Conservation (phyloP, 2,888 invertebrate species). For the Ecdyonurus torrentis region DNA sequence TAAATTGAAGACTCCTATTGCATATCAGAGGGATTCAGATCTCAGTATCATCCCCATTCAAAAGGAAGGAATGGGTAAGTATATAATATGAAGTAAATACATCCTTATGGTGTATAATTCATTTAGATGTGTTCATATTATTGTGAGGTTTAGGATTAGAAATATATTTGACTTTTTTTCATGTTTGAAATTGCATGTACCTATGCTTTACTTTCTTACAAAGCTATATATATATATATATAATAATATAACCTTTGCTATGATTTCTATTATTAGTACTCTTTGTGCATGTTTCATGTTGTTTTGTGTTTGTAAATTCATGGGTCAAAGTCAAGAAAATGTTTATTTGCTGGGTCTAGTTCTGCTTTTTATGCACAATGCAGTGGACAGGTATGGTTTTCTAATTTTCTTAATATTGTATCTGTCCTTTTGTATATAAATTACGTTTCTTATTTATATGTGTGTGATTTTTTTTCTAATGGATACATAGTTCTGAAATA, state of each 20-base stretch:
- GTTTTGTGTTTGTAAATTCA: background rate
- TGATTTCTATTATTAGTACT: background rate
- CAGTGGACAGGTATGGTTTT: background rate
- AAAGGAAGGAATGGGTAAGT: conserved; percentile 77
- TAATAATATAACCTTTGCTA: too few species aligned
- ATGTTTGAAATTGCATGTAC: background rate
- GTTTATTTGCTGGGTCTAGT: background rate
- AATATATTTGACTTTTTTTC: background rate
- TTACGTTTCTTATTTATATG: too few species aligned
- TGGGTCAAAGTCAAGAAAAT: background rate
- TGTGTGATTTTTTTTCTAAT: too few species aligned
- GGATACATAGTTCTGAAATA: too few species aligned
- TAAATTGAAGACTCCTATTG: conserved; percentile 58
- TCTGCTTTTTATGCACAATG: background rate
- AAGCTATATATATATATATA: too few species aligned
- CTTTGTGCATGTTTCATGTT: background rate
- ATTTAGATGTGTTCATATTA: too few species aligned
- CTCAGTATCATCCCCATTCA: conserved; percentile 73
- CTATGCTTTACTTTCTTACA: background rate
- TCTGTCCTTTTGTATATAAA: background rate
- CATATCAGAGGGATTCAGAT: conserved; percentile 63
- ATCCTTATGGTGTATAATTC: too few species aligned
- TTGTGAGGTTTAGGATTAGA: background rate
- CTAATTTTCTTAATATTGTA: background rate
- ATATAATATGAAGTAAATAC: conserved; percentile 9